Conservation (phyloP, 2,888 invertebrate genomes). For the Lochmaea capreae region DNA sequence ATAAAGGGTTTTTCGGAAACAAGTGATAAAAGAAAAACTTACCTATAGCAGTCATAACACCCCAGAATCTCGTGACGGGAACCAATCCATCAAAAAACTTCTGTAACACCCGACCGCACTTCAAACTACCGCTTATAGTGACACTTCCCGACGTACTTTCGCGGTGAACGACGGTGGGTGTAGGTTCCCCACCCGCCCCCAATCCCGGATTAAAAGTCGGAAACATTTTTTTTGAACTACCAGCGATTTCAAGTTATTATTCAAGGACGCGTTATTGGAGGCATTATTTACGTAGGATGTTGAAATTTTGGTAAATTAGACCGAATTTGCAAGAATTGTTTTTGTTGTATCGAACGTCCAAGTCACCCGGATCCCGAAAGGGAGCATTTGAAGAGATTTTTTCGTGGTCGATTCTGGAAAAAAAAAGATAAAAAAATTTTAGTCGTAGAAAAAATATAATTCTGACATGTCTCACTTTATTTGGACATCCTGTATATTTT, state of each 20-base stretch:
- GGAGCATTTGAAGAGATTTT: background rate
- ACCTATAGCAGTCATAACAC: constrained; percentile 54
- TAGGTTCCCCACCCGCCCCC: constrained; percentile 5
- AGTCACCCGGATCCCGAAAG: background rate
- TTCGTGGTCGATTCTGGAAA: background rate
- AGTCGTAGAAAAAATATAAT: too few species aligned
- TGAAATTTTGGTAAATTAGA: constrained; percentile 13
- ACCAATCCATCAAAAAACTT: constrained; percentile 51
- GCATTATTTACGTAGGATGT: constrained; percentile 50
- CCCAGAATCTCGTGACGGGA: constrained; percentile 54
- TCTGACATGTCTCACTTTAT: too few species aligned
- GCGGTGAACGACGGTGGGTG: background rate
- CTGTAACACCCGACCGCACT: constrained; percentile 24
- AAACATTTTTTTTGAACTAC: constrained; percentile 23
- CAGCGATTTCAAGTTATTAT: constrained; percentile 19
- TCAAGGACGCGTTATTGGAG: background rate
- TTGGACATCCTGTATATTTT: too few species aligned
- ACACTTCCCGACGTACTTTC: constrained; percentile 8
- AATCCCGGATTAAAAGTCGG: constrained; percentile 28
- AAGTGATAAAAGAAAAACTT: constrained; percentile 36
- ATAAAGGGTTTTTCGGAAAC: too few species aligned
- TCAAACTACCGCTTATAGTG: background rate
- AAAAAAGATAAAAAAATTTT: background rate
- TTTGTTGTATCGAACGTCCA: background rate
- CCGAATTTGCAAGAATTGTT: background rate